Conservation (phyloP, 2,888 invertebrate genomes). For the Eucera pruinosa region DNA sequence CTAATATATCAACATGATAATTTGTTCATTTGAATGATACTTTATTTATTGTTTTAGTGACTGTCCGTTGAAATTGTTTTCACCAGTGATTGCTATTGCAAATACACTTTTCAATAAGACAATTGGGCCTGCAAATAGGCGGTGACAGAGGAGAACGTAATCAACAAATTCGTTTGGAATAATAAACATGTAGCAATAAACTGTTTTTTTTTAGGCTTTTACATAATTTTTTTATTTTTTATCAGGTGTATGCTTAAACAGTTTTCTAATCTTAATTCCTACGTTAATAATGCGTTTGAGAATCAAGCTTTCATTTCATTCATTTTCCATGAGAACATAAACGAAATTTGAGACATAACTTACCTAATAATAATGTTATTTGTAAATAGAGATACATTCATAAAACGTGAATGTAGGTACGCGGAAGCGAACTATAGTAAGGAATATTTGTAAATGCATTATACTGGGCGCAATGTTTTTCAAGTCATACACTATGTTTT, state of each 20-base stretch:
- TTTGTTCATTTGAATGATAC: constrained; percentile 20
- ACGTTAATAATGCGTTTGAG: constrained; percentile 10
- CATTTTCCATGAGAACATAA: neutral
- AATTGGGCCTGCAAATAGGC: constrained; percentile 82
- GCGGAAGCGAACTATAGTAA: neutral
- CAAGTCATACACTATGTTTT: neutral
- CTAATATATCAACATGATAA: constrained; percentile 22
- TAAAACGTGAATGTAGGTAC: constrained; percentile 11
- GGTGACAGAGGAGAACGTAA: constrained; percentile 75
- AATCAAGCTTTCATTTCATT: constrained; percentile 5
- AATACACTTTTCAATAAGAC: constrained; percentile 90
- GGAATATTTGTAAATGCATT: constrained; percentile 24
- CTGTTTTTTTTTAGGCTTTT: constrained; percentile 49
- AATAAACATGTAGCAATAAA: constrained; percentile 51
- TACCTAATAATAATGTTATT: constrained; percentile 3
- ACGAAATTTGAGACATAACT: neutral
- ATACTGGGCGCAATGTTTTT: constrained; percentile 22
- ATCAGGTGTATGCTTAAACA: constrained; percentile 13
- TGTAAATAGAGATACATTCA: neutral
- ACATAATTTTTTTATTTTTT: constrained; percentile 46
- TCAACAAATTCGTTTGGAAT: constrained; percentile 43
- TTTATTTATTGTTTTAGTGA: constrained; percentile 86
- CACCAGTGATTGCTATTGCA: constrained; percentile 93
- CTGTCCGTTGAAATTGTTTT: constrained; percentile 91
- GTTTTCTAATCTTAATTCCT: constrained; percentile 2